phyloP scores from a whole-genome alignment of 2,888 invertebrate genomes.

The Agrochola lychnidis region DNA sequence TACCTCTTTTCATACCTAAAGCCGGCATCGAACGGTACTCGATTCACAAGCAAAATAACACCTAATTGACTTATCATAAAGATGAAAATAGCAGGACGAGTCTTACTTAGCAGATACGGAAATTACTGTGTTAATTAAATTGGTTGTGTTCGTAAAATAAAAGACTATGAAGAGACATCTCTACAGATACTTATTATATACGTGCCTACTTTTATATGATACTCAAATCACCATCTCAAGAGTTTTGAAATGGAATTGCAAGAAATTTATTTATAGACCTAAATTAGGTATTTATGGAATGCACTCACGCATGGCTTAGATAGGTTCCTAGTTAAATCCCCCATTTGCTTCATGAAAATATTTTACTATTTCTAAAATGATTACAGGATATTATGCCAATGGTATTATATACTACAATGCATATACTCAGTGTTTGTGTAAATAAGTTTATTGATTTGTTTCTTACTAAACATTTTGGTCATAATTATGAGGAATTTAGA shows the following conservation, averaged over 20 bases:
- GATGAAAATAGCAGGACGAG: no score
- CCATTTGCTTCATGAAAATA: not conserved
- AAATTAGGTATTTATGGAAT: not conserved
- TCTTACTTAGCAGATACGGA: not conserved
- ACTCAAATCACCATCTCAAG: not conserved
- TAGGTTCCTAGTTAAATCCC: not conserved
- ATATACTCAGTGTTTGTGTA: constrained; percentile 41
- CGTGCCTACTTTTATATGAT: not conserved
- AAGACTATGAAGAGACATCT: not conserved
- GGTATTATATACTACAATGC: constrained; percentile 13
- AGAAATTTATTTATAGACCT: no score
- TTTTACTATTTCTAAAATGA: not conserved
- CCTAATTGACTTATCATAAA: not conserved
- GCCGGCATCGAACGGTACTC: not conserved
- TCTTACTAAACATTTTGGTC: constrained; percentile 40
- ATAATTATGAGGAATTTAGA: constrained; percentile 11
- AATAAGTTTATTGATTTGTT: constrained; percentile 56
- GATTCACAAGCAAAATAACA: not conserved
- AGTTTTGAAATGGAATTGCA: not conserved
- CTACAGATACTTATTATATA: not conserved
- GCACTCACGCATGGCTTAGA: not conserved
- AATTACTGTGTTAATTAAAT: not conserved
- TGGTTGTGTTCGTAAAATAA: not conserved
- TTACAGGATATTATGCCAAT: not conserved
- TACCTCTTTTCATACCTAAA: not conserved